Conservation (phyloP, 1,140 invertebrate species). For the Polyergus mexicanus region DNA sequence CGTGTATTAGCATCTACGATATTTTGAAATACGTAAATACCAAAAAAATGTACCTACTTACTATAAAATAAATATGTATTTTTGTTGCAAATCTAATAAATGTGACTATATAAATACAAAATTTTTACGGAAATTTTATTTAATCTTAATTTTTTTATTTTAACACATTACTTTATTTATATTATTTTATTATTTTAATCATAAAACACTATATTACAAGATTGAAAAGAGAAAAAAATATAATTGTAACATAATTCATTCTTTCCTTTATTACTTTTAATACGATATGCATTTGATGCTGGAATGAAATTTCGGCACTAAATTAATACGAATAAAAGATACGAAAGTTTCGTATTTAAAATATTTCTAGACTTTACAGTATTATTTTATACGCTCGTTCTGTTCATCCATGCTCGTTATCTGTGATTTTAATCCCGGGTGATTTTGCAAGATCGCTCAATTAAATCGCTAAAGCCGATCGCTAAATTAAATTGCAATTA, state of each 20-base stretch:
- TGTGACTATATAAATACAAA: not conserved
- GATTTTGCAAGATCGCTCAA: constrained; percentile 39
- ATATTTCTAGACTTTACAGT: not conserved
- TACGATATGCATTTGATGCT: not conserved
- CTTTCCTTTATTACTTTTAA: not conserved
- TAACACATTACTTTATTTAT: not conserved
- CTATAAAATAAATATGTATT: not conserved
- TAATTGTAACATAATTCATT: not conserved
- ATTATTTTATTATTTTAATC: constrained; percentile 4
- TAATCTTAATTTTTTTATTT: constrained; percentile 11
- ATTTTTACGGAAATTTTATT: not conserved
- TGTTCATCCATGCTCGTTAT: constrained; percentile 17
- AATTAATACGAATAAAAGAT: not conserved
- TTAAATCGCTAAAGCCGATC: constrained; percentile 47
- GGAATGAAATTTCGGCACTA: not conserved
- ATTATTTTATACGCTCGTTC: not conserved
- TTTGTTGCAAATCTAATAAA: constrained; percentile 1
- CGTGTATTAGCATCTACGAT: not conserved
- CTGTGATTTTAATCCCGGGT: constrained; percentile 39
- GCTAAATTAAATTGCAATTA: constrained; percentile 58
- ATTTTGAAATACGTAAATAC: not conserved
- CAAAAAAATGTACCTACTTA: not conserved
- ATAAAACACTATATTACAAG: not conserved
- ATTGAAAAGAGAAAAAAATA: not conserved
- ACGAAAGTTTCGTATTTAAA: not conserved